Conservation (phyloP, 2,797 vertebrate genomes). For the Danio albolineatus region DNA sequence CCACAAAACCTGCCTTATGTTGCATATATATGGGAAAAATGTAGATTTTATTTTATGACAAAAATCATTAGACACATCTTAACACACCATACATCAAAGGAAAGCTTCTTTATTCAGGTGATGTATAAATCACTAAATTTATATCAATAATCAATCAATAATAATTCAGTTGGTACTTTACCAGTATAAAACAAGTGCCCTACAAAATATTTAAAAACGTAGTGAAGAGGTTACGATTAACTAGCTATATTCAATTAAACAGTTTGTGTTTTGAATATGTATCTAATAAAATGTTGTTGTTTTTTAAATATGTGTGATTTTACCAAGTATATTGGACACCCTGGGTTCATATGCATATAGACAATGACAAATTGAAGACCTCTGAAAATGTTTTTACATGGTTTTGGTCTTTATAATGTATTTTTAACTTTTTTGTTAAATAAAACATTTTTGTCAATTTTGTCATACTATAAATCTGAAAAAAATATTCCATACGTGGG, state of each 20-base stretch:
- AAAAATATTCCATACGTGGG: background rate
- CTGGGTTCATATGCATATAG: no score
- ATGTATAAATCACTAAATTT: no score
- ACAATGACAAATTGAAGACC: background rate
- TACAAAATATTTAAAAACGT: background rate
- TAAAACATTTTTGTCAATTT: background rate
- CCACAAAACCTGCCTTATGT: no score
- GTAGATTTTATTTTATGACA: no score
- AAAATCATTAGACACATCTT: no score
- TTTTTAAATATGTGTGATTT: background rate
- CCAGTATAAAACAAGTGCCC: background rate
- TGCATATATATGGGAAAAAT: no score
- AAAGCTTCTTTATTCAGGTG: no score
- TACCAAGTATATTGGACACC: no score
- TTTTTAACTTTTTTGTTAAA: background rate
- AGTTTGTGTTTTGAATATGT: background rate
- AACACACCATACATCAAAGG: no score
- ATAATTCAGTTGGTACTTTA: no score
- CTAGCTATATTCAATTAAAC: background rate
- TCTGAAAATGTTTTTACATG: background rate
- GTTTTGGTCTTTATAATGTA: background rate
- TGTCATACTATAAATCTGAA: background rate
- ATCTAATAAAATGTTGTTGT: no score
- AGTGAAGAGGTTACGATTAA: background rate
- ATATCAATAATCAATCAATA: no score